Evolutionary conservation across 2,888 invertebrate genomes (phyloP), one percentile per base, ranked within the genome.

Genomic region (Andrena fulva): DNA sequence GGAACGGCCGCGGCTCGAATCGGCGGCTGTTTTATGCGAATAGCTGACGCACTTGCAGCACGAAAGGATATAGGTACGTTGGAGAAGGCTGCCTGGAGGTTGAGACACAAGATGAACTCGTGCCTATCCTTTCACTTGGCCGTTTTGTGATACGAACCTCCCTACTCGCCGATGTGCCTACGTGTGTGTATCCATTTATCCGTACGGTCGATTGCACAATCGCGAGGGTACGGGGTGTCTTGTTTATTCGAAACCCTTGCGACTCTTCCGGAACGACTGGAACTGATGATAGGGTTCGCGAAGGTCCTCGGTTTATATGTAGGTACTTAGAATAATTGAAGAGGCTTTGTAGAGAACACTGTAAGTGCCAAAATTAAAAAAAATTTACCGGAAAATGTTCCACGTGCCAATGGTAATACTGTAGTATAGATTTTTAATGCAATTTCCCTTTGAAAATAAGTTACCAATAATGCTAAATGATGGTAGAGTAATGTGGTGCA

Each of bases 121-220:
- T 83, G 87, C 67, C 86, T 87, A 85, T 91, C 91, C 91, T 91
- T 91, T 91, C 91, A 91, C 91, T 90, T 89, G 78, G 86, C 86
- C 77, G 81, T 85, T 84, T 85, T 83, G 84, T 80, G 89, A 87
- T 89, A 90, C 80, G 80, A 85, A 63, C 79, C 84, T 86, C 86
- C 85, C 87, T 80, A 48, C 84, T 80, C 77, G 83, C 82, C 66
- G 74, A 77, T 73, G 75, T 69, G 59, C 73, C 60, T 71, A 35
- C 54, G 67, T 31, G 60, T 66, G 56, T 63, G 73, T 60, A 74
- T 77, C 74, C 85, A 73, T 84, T 83, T 85, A 83, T 84, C 84
- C 84, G 67, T 83, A 85, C 74, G 74, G 78, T 84, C 71, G 85
- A 80, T 87, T 87, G 78, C 84, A 79, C 85, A 85, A 86, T 71